A percentile compares a stretch with the other conserved stretches of the same genome.
Conservation (phyloP, 1,140 invertebrate species). For the Oreohelix idahoensis region DNA sequence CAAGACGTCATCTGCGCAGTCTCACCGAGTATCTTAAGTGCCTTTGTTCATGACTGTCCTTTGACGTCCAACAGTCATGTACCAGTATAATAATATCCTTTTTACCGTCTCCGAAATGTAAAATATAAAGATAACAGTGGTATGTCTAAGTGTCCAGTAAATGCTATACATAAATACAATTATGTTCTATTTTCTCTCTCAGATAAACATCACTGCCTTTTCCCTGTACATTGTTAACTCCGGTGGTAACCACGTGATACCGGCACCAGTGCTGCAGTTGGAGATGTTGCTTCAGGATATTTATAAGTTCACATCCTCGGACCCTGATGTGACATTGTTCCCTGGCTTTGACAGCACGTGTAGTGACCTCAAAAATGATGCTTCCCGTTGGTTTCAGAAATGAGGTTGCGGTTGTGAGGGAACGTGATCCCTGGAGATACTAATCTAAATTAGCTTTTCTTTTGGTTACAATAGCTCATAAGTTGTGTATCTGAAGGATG, state of each 20-base stretch:
- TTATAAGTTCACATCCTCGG: slow-evolving; percentile 44
- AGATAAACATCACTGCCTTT: slow-evolving; percentile 25
- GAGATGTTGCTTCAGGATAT: slow-evolving; percentile 60
- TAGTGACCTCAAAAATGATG: slow-evolving; percentile 52
- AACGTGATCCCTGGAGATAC: neutral
- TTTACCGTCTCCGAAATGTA: too few relatives aligned
- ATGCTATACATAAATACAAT: too few relatives aligned
- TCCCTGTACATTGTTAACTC: slow-evolving; percentile 43
- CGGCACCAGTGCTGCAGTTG: slow-evolving; percentile 56
- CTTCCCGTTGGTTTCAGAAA: slow-evolving; percentile 43
- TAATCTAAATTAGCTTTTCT: too few relatives aligned
- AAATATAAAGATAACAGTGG: too few relatives aligned
- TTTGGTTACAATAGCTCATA: too few relatives aligned
- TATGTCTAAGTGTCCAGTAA: too few relatives aligned
- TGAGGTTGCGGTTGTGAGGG: neutral
- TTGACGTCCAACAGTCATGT: too few relatives aligned
- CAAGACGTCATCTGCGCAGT: too few relatives aligned
- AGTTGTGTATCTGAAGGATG: too few relatives aligned
- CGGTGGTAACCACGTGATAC: slow-evolving; percentile 45
- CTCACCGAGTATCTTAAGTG: too few relatives aligned
- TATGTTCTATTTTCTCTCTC: neutral
- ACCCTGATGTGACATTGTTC: slow-evolving; percentile 53
- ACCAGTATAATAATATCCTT: too few relatives aligned
- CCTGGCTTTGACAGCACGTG: slow-evolving; percentile 53
- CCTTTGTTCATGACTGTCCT: too few relatives aligned